Conservation (phyloP, 2,113 vertebrate species). For the Panurus biarmicus region DNA sequence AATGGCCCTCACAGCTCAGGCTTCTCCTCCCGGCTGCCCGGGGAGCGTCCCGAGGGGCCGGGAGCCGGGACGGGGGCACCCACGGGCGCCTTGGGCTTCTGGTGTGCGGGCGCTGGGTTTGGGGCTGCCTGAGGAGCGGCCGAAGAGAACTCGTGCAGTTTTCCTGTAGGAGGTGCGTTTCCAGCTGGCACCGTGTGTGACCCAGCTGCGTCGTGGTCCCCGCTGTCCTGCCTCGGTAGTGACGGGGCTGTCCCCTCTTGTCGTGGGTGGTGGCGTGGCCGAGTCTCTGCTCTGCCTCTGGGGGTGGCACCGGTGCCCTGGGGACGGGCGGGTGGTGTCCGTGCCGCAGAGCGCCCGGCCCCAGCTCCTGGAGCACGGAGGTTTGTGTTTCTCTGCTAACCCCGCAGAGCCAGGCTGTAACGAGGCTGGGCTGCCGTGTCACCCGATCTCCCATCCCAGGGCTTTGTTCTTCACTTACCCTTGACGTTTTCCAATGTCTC, state of each 20-base stretch:
- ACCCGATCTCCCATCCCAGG: not conserved
- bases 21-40: not conserved
- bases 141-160: not conserved
- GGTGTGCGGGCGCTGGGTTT: not conserved
- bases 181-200: not conserved
- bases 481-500: not conserved
- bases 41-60: fast-evolving
- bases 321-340: not conserved
- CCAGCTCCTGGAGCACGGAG: fast-evolving
- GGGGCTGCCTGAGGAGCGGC: not conserved
- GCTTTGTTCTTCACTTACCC: conserved; percentile 27
- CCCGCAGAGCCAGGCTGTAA: not conserved
- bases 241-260: not conserved
- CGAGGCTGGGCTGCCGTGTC: not conserved
- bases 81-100: fast-evolving
- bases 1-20: not conserved
- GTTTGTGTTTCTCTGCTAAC: not conserved
- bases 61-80: not conserved
- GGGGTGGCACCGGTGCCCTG: not conserved
- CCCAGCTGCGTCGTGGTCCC: fast-evolving
- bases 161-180: fast-evolving
- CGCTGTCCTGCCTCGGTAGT: fast-evolving
- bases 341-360: too few species aligned
- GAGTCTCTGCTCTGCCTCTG: not conserved
- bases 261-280: fast-evolving